Evolutionary conservation across 2,113 vertebrate species (phyloP).

Genomic region (Clupea harengus): DNA sequence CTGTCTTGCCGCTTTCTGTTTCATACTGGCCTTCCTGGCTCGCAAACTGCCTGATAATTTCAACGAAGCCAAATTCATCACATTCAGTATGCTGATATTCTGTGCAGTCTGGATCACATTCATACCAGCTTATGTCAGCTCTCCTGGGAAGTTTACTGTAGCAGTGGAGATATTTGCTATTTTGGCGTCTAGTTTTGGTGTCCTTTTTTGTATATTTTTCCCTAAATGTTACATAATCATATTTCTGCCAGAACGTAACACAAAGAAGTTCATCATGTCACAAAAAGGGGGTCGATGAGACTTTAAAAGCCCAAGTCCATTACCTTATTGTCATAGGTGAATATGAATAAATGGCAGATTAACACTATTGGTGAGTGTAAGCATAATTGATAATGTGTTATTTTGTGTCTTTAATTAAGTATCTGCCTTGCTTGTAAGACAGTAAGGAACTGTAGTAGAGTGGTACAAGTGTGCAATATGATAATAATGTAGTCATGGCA

Average conservation of each 20-base stretch:
- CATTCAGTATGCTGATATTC: constrained; percentile 77
- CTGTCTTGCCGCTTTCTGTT: constrained; percentile 68
- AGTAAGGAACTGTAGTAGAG: neutral
- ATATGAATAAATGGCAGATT: neutral
- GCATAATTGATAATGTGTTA: no score
- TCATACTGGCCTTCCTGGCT: constrained; percentile 72
- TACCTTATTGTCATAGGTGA: neutral
- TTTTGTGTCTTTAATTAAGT: neutral
- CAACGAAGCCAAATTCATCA: constrained; percentile 75
- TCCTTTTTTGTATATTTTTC: constrained; percentile 72
- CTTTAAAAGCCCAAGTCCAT: neutral
- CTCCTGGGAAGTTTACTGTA: constrained; percentile 73
- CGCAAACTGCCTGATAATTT: constrained; percentile 75
- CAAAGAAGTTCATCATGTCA: constrained; percentile 68
- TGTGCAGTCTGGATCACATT: constrained; percentile 75
- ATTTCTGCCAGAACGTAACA: constrained; percentile 70
- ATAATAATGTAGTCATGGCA: neutral
- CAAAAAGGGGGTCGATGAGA: constrained; percentile 37
- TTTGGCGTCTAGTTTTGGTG: constrained; percentile 74
- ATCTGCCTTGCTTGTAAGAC: neutral
- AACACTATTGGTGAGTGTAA: neutral
- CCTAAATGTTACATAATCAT: constrained; percentile 77
- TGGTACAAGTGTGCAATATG: neutral
- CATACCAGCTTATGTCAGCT: constrained; percentile 74
- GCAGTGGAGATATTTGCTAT: constrained; percentile 77